Conservation (phyloP, 2,888 invertebrate genomes). For the Diarsia rubi region DNA sequence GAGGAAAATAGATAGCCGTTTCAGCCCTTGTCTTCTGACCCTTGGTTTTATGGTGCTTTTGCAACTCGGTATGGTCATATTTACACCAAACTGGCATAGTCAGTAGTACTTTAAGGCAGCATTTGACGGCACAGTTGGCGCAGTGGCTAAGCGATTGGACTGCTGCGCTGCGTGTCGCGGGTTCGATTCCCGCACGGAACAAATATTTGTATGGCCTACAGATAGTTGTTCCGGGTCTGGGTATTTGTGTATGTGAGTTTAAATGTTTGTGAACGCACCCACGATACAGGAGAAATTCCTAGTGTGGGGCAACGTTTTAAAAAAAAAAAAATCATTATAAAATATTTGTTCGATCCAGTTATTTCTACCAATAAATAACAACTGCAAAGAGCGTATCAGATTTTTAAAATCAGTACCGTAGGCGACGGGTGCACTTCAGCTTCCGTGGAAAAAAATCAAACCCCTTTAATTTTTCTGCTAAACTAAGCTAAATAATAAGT, state of each 20-base stretch:
- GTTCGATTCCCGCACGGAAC: too few relatives aligned
- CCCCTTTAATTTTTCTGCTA: not conserved
- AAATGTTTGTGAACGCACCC: too few relatives aligned
- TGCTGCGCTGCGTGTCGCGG: too few relatives aligned
- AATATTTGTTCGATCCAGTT: not conserved
- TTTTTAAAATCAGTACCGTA: not conserved
- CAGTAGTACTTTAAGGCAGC: not conserved
- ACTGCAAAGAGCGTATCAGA: not conserved
- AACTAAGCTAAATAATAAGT: not conserved
- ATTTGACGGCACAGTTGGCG: too few relatives aligned
- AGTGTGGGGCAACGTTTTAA: too few relatives aligned
- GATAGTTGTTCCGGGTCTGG: too few relatives aligned
- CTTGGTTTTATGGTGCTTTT: not conserved
- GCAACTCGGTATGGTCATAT: not conserved
- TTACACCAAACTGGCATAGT: not conserved
- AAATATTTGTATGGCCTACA: too few relatives aligned
- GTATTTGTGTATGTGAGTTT: too few relatives aligned
- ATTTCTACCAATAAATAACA: not conserved
- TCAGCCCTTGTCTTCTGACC: not conserved
- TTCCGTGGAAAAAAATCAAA: not conserved
- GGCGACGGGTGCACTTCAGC: not conserved
- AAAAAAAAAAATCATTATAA: too few relatives aligned
- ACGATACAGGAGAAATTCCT: too few relatives aligned
- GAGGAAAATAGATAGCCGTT: not conserved
- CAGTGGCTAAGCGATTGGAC: too few relatives aligned